phyloP scores from a whole-genome alignment of 2,113 vertebrate species.

The Calidris pygmaea region DNA sequence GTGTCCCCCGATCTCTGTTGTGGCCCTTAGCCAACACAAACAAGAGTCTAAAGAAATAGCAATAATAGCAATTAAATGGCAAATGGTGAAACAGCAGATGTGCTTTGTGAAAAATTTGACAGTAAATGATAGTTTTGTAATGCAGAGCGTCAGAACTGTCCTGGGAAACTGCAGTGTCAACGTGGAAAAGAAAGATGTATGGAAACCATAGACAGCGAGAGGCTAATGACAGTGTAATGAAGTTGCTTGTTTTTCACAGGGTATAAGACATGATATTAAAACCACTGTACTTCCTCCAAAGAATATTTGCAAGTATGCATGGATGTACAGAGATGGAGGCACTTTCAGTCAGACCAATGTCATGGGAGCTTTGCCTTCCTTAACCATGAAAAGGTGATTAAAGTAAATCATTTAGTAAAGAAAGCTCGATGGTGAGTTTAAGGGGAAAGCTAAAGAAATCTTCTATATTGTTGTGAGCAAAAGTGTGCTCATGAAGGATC shows the following conservation, averaged over 20 bases:
- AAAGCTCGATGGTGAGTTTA: not conserved
- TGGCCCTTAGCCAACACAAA: slow-evolving; percentile 7
- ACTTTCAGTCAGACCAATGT: not conserved
- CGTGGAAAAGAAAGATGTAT: not conserved
- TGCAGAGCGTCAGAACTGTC: not conserved
- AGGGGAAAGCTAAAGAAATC: not conserved
- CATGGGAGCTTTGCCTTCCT: not conserved
- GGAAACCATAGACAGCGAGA: not conserved
- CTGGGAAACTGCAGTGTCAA: not conserved
- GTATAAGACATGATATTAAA: not conserved
- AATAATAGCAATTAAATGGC: slow-evolving; percentile 6
- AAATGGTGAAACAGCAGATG: not conserved
- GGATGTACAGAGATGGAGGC: not conserved
- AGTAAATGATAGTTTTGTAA: not conserved
- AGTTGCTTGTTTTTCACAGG: not conserved
- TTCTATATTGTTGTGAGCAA: not conserved
- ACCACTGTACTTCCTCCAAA: not conserved
- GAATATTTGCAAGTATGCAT: not conserved
- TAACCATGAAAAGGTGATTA: slow-evolving; percentile 3
- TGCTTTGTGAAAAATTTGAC: not conserved
- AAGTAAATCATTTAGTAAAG: not conserved
- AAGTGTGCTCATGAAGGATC: fast-evolving
- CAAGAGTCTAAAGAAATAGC: not conserved
- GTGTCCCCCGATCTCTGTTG: not conserved
- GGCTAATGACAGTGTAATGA: slow-evolving; percentile 37